phyloP scores from a whole-genome alignment of 2,888 invertebrate species.

The Eupithecia subumbrata region DNA sequence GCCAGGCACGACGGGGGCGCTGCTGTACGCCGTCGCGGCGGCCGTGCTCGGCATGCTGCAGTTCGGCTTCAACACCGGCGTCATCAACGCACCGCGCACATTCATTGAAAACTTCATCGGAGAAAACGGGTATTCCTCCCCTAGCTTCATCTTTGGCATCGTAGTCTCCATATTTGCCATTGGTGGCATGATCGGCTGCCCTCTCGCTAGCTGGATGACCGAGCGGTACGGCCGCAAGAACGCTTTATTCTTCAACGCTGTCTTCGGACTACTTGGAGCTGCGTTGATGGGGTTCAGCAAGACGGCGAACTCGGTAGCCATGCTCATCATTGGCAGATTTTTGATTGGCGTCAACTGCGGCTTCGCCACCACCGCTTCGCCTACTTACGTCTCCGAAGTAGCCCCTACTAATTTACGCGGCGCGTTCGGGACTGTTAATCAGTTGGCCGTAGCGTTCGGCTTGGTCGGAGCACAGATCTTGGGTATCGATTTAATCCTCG shows the following conservation, averaged over 20 bases:
- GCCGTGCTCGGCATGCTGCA: constrained; percentile 89
- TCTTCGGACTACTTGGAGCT: constrained; percentile 86
- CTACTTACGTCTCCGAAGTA: constrained; percentile 80
- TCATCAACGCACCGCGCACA: constrained; percentile 86
- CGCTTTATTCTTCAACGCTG: constrained; percentile 86
- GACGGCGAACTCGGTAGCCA: constrained; percentile 85
- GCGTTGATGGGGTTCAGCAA: constrained; percentile 87
- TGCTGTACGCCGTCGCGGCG: constrained; percentile 86
- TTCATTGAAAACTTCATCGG: constrained; percentile 86
- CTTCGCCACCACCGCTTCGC: constrained; percentile 79
- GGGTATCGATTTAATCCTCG: constrained; percentile 77
- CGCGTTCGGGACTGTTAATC: constrained; percentile 80
- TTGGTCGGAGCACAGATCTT: constrained; percentile 74
- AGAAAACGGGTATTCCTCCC: constrained; percentile 79
- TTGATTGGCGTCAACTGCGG: constrained; percentile 91
- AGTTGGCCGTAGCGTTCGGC: constrained; percentile 78
- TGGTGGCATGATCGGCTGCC: constrained; percentile 91
- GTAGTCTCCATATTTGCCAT: constrained; percentile 90
- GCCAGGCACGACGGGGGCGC: constrained; percentile 84
- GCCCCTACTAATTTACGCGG: constrained; percentile 75
- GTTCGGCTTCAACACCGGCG: constrained; percentile 89
- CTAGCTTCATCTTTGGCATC: constrained; percentile 84
- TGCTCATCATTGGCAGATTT: constrained; percentile 89
- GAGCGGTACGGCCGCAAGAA: constrained; percentile 88
- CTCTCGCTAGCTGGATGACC: constrained; percentile 88